Percentiles rank a stretch among this genome's conserved stretches.
Conservation (phyloP, 1,140 invertebrate genomes). For the Diprion similis region DNA sequence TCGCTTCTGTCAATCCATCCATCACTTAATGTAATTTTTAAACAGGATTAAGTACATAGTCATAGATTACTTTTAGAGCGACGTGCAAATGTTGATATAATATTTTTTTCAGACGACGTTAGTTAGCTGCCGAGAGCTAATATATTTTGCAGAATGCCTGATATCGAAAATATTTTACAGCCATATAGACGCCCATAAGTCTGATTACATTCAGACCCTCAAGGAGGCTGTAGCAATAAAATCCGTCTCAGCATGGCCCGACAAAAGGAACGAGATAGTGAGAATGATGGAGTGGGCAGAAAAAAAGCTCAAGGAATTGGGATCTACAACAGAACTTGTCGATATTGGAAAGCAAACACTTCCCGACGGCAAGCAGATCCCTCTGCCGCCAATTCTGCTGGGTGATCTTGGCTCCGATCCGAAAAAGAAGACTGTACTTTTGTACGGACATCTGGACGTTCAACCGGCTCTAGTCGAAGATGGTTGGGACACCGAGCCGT, state of each 20-base stretch:
- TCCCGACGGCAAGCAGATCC: conserved; percentile 74
- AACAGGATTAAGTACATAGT: no score
- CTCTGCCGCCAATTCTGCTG: conserved; percentile 89
- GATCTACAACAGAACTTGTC: conserved; percentile 76
- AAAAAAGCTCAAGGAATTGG: conserved; percentile 76
- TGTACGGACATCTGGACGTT: conserved; percentile 99
- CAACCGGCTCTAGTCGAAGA: conserved; percentile 92
- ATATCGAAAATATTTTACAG: conserved; percentile 58
- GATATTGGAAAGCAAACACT: conserved; percentile 84
- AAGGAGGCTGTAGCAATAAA: conserved; percentile 91
- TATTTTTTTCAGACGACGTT: not conserved
- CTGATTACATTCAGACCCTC: conserved; percentile 80
- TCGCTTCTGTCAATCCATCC: no score
- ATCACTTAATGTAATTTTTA: no score
- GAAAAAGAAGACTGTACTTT: conserved; percentile 88
- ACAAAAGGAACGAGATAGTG: conserved; percentile 75
- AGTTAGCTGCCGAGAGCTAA: not conserved
- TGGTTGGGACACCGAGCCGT: conserved; percentile 97
- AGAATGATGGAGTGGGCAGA: conserved; percentile 85
- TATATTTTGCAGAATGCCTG: no score
- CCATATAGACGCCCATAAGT: conserved; percentile 80
- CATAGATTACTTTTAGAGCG: no score
- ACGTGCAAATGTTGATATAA: no score
- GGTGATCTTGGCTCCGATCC: conserved; percentile 84
- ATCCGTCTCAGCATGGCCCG: conserved; percentile 93